Evolutionary conservation across 2,888 invertebrate genomes (phyloP).

Genomic region (Pediacus dermestoides): DNA sequence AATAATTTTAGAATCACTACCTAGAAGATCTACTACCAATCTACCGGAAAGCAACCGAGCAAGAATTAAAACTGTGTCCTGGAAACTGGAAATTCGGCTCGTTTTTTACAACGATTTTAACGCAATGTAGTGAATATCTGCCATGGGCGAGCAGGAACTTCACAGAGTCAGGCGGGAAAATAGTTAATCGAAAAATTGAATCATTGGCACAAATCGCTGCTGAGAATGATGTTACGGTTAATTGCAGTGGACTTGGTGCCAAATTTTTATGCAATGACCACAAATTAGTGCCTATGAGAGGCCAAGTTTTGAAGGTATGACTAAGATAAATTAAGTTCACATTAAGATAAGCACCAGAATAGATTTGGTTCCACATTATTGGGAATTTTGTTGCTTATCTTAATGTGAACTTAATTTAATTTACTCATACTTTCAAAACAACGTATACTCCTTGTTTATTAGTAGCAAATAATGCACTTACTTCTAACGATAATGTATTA

Average conservation of each 20-base stretch:
- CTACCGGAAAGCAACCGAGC: slow-evolving; percentile 66
- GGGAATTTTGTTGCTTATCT: too few species aligned
- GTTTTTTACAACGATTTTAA: slow-evolving; percentile 74
- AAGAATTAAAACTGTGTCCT: slow-evolving; percentile 71
- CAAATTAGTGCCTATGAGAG: slow-evolving; percentile 74
- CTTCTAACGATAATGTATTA: too few species aligned
- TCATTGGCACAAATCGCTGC: slow-evolving; percentile 59
- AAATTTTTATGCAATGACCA: slow-evolving; percentile 70
- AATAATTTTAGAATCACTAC: slow-evolving; percentile 63
- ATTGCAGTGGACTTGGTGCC: slow-evolving; percentile 85
- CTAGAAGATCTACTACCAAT: slow-evolving; percentile 74
- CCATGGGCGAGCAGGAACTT: slow-evolving; percentile 74
- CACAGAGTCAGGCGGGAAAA: slow-evolving; percentile 58
- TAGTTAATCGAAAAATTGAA: slow-evolving; percentile 57
- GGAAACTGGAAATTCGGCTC: slow-evolving; percentile 81
- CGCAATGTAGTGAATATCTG: slow-evolving; percentile 69
- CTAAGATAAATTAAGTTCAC: not conserved
- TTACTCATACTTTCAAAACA: too few species aligned
- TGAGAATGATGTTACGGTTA: slow-evolving; percentile 69
- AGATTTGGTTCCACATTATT: slow-evolving; percentile 9
- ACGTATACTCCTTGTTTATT: too few species aligned
- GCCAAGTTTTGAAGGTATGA: slow-evolving; percentile 73
- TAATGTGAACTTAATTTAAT: too few species aligned
- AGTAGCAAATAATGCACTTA: too few species aligned
- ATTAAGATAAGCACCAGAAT: not conserved